phyloP scores from a whole-genome alignment of 2,797 vertebrate species.

The Pteropus rufus region DNA sequence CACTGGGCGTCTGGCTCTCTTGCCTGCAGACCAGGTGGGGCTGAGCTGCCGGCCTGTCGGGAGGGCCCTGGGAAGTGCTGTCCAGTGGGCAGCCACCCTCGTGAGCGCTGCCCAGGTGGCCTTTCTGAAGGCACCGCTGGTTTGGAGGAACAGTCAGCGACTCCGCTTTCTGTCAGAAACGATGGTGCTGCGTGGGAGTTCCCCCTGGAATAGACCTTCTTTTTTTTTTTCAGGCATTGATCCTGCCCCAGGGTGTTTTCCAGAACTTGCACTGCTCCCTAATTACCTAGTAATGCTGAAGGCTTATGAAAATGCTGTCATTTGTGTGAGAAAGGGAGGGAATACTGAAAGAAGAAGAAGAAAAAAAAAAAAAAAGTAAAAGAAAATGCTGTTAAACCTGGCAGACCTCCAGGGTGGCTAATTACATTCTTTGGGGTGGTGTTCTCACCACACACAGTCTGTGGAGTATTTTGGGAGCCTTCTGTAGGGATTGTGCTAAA shows the following conservation, averaged over 20 bases:
- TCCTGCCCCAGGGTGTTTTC: constrained; percentile 62
- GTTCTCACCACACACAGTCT: constrained; percentile 63
- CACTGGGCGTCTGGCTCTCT: background rate
- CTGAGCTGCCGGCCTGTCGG: too few relatives aligned
- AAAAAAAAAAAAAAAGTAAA: constrained; percentile 56
- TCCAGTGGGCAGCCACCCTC: accelerated
- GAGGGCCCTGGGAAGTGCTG: background rate
- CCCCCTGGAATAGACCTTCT: background rate
- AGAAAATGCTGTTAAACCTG: constrained; percentile 71
- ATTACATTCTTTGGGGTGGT: constrained; percentile 67
- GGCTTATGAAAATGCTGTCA: constrained; percentile 72
- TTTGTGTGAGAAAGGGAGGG: constrained; percentile 52
- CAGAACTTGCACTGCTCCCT: constrained; percentile 70
- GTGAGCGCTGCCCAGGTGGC: background rate
- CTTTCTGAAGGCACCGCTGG: background rate
- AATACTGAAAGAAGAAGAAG: constrained; percentile 52
- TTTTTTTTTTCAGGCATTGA: constrained; percentile 2
- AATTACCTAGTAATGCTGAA: constrained; percentile 62
- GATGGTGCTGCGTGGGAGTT: background rate
- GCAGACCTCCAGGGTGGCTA: constrained; percentile 76
- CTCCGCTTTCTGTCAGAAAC: background rate
- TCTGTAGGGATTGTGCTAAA: constrained; percentile 76
- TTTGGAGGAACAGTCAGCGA: background rate
- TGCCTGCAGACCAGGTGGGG: too few relatives aligned
- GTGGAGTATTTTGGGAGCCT: constrained; percentile 75